Evolutionary conservation across 2,113 vertebrate genomes (phyloP), one percentile per base, ranked within the genome.

Genomic region (Erpornis zantholeuca): DNA sequence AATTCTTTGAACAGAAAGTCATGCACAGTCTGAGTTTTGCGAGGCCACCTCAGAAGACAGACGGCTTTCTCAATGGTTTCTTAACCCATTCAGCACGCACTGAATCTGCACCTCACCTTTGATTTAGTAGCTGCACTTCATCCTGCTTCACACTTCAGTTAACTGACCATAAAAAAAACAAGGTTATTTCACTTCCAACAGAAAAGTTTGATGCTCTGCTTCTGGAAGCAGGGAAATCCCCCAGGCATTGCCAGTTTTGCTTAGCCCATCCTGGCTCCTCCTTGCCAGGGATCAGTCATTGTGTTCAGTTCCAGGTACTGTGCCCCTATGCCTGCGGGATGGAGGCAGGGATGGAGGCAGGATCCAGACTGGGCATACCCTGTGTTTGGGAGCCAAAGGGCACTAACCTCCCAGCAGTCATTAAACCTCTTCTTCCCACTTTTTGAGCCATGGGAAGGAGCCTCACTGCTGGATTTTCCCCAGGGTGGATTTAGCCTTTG

Each of bases 301-400:
- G 0, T 36, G 52, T 15, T 27, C 42, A 50, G 52, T 23, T 79
- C 16, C 71, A 64, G 9, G 31, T 23, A n/a, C 18, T 0, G 0
- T 8, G 19, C 52, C 23, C 33, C 21, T 6, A 0, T 0, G 4
- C 61, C 44, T 25, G 42, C 4, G 10, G 44, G 49, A 61, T 53
- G 53, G 17, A 83, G 29, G 33, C 38, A 49, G 36, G 42, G 36
- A 63, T 44, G 36, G 33, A 76, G 66, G 17, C 45, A 79, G 21
- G 15, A 73, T 35, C 42, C 7, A 1, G n/a, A 9, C 28, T 42
- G 25, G 42, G 15, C 27, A 81, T 16, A 31, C 5, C 9, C 45
- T 31, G 25, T 60, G 15, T 38, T 86, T 64, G n/a, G n/a, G n/a
- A 82, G 10, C 7, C 45, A 65, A 79, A 82, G 17, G 27, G n/a